Percentiles rank a stretch among this genome's conserved stretches.
phyloP scores from a whole-genome alignment of 37 sponge, comb jelly and placozoan species.

The Eunapius fragilis region DNA sequence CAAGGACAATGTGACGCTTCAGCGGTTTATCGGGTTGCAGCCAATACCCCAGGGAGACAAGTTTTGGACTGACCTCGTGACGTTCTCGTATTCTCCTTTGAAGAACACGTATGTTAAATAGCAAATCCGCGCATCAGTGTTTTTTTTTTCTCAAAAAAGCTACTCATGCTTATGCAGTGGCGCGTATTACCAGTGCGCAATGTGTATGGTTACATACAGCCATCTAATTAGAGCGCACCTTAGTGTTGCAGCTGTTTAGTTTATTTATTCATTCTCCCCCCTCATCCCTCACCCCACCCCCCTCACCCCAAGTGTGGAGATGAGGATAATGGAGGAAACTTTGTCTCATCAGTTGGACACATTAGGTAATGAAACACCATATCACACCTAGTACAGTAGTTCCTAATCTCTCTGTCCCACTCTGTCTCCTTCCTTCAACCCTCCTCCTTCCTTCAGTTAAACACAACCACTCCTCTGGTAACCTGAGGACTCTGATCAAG shows the following conservation, averaged over 20 bases:
- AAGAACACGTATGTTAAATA: constrained; percentile 25
- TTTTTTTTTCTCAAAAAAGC: too few species aligned
- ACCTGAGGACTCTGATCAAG: constrained; percentile 51
- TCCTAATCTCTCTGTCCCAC: neutral
- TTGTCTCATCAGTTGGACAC: constrained; percentile 39
- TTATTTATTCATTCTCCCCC: neutral
- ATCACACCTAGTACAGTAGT: too few species aligned
- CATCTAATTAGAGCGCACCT: neutral
- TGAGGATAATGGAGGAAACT: constrained; percentile 47
- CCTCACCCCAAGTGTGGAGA: constrained; percentile 64
- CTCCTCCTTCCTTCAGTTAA: constrained; percentile 10
- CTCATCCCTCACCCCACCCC: too few species aligned
- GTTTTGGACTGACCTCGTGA: constrained; percentile 78
- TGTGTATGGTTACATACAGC: neutral
- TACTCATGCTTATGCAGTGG: neutral
- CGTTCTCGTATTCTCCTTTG: constrained; percentile 57
- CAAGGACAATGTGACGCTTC: constrained; percentile 53
- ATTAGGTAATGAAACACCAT: constrained; percentile 37
- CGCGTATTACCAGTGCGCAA: neutral
- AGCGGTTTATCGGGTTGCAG: constrained; percentile 50
- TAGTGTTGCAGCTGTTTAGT: too few species aligned
- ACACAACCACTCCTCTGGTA: constrained; percentile 41
- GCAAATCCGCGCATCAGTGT: neutral
- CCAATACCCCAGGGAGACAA: constrained; percentile 38
- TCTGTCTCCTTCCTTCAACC: too few species aligned